phyloP scores from a whole-genome alignment of 2,113 vertebrate genomes.

The Nyctereutes procyonoides region DNA sequence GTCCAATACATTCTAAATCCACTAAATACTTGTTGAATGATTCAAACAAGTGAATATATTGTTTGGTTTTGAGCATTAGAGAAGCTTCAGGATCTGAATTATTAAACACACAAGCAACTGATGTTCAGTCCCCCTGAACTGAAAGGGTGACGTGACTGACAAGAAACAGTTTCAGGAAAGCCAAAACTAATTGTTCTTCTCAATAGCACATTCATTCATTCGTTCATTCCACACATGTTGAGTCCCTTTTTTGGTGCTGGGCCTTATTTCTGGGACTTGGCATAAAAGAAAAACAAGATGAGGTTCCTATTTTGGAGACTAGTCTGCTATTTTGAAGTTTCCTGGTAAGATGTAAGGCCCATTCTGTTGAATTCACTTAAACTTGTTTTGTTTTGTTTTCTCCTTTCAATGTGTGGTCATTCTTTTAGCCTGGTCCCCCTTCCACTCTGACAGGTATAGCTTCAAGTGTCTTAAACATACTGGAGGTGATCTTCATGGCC shows the following conservation, averaged over 20 bases:
- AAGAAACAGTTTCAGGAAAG: conserved; percentile 3
- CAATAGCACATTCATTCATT: background rate
- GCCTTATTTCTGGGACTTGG: background rate
- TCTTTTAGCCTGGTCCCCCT: background rate
- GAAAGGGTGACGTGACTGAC: conserved; percentile 11
- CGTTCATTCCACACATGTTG: background rate
- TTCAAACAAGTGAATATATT: conserved; percentile 44
- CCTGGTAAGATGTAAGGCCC: background rate
- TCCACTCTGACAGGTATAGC: background rate
- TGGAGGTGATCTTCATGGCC: background rate
- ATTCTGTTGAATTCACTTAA: conserved; percentile 52
- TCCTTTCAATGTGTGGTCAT: background rate
- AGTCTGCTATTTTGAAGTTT: background rate
- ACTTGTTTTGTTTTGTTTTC: background rate
- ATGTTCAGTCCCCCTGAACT: background rate
- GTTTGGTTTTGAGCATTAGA: conserved; percentile 13
- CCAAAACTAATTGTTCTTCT: conserved; percentile 24
- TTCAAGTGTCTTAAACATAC: background rate
- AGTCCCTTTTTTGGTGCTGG: background rate
- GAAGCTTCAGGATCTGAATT: conserved; percentile 23
- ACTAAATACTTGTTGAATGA: background rate
- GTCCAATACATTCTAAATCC: conserved; percentile 40
- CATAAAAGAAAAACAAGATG: conserved; percentile 14
- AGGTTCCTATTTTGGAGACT: background rate
- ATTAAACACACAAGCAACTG: background rate